These are phyloP conservation scores for Asbolus verrucosus DNA, from an alignment of 1,140 invertebrate species.

Conservation along the genomic window DNA sequence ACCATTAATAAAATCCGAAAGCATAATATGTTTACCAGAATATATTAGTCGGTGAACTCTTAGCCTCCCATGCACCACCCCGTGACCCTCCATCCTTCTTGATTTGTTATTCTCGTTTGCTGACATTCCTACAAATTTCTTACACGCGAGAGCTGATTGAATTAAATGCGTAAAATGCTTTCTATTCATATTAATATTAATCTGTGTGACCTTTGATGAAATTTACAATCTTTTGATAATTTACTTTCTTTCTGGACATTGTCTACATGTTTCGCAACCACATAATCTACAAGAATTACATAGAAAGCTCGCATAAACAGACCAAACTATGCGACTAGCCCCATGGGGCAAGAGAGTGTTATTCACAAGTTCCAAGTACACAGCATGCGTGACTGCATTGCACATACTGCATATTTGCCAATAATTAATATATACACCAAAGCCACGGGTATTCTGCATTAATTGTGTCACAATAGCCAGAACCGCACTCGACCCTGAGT, in stretches of 20 bases:
- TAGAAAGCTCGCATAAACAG: conserved; percentile 5
- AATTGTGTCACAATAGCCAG: conserved; percentile 22
- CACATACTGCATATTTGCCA: conserved; percentile 10
- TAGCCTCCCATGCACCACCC: no score
- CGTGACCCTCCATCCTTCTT: conserved; percentile 3
- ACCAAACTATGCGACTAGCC: background rate
- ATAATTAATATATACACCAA: conserved; percentile 17
- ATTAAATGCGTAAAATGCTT: conserved; percentile 15
- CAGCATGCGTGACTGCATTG: conserved; percentile 18
- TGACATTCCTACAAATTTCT: conserved; percentile 19
- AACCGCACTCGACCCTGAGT: no score
- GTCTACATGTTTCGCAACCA: conserved; percentile 4
- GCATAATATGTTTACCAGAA: no score
- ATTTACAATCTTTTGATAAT: conserved; percentile 15
- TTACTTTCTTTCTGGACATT: conserved; percentile 7
- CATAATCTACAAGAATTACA: background rate
- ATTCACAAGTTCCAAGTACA: conserved; percentile 4
- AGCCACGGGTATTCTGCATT: background rate
- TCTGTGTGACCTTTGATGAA: conserved; percentile 12
- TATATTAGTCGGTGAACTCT: no score
- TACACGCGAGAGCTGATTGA: conserved; percentile 11
- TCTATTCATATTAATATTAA: conserved; percentile 24
- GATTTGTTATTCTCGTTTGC: background rate
- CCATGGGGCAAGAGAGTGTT: background rate
- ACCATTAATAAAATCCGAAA: no score